Percentiles rank a stretch among this genome's conserved stretches.
Conservation (phyloP, 2,888 invertebrate species). For the Euproctis similis region DNA sequence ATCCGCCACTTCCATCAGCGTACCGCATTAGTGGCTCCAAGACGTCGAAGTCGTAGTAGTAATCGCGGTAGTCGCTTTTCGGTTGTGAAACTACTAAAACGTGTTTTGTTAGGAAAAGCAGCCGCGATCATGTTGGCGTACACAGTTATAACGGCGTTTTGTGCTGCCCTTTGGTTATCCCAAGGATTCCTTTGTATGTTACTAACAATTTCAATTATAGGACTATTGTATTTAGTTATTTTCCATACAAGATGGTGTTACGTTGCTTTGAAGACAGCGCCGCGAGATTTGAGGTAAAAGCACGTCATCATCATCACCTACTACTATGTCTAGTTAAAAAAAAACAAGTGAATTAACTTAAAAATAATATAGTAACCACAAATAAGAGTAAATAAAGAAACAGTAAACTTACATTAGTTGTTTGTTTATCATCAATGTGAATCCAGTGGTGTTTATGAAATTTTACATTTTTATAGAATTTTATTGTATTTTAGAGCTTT, state of each 20-base stretch:
- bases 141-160: conserved; percentile 54
- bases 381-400: no score
- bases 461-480: no score
- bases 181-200: conserved; percentile 80
- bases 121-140: conserved; percentile 59
- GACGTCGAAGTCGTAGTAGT: conserved; percentile 17
- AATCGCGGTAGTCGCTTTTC: background rate
- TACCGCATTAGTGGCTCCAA: no score
- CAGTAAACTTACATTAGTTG: no score
- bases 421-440: no score
- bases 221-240: conserved; percentile 78
- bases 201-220: conserved; percentile 75
- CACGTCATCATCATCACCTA: no score
- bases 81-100: conserved; percentile 43
- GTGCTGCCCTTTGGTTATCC: conserved; percentile 62
- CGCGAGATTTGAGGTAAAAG: conserved; percentile 83
- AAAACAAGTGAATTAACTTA: no score
- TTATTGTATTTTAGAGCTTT: conserved; percentile 80
- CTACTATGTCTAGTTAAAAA: no score
- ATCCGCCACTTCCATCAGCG: no score
- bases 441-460: no score
- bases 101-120: conserved; percentile 66
- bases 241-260: conserved; percentile 86
- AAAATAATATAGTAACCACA: no score
- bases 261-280: conserved; percentile 82